These are phyloP conservation scores for Mimas tiliae DNA, from an alignment of 2,888 invertebrate species.

Conservation along the genomic window DNA sequence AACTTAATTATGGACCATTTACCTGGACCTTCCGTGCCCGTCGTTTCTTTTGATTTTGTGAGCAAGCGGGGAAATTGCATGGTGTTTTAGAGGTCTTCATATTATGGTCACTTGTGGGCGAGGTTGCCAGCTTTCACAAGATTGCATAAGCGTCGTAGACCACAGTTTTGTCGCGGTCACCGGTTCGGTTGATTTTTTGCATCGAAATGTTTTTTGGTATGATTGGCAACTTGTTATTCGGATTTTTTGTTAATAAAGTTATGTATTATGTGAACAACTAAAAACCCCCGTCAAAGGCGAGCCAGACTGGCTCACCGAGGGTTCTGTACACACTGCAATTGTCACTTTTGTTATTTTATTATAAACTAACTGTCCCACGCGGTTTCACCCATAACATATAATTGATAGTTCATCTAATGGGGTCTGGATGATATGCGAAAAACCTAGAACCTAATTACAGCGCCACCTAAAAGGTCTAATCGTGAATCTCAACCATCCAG, in stretches of 20 bases:
- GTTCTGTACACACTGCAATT: no score
- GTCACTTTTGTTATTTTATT: no score
- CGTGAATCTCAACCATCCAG: no score
- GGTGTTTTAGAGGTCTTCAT: constrained; percentile 10
- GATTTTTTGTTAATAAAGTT: background rate
- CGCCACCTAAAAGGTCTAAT: no score
- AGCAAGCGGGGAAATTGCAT: background rate
- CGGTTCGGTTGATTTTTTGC: constrained; percentile 1
- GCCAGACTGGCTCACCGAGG: no score
- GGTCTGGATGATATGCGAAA: no score
- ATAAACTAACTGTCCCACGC: no score
- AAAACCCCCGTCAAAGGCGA: no score
- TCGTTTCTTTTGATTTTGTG: background rate
- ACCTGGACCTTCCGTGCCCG: background rate
- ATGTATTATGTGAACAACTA: background rate
- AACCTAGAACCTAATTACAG: no score
- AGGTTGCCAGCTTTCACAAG: constrained; percentile 9
- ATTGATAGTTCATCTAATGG: no score
- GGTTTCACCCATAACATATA: no score
- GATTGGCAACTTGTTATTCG: constrained; percentile 2
- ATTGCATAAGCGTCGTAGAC: constrained; percentile 5
- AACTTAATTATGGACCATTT: background rate
- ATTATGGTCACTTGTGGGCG: constrained; percentile 1
- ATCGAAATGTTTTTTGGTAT: no score
- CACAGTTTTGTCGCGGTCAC: constrained; percentile 1